A percentile compares a stretch with the other conserved stretches of the same genome.
These are phyloP conservation scores for Ephialtes manifestator DNA, from an alignment of 2,888 invertebrate genomes.

Conservation along the genomic window DNA sequence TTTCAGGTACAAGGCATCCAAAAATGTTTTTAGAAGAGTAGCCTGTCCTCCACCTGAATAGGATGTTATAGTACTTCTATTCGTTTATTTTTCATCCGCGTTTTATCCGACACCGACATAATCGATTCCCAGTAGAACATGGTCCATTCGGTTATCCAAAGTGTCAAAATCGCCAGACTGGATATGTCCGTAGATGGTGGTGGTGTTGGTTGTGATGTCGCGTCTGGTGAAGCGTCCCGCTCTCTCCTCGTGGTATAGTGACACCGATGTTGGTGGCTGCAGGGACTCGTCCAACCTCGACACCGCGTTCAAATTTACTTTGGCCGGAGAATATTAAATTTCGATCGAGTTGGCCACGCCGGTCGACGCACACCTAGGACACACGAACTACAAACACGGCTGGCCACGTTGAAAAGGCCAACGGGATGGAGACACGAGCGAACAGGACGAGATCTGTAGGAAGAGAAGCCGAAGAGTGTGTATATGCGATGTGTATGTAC, in stretches of 20 bases:
- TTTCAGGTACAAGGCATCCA: too few relatives aligned
- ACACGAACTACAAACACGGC: slow-evolving; percentile 6
- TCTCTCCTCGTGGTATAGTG: slow-evolving; percentile 22
- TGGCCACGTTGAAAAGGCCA: slow-evolving; percentile 16
- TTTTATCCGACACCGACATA: slow-evolving; percentile 21
- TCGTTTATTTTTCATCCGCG: slow-evolving; percentile 45
- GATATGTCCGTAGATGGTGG: slow-evolving; percentile 17
- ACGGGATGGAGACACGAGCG: slow-evolving; percentile 53
- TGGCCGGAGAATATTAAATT: slow-evolving; percentile 60
- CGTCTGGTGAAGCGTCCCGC: background rate
- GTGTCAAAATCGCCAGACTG: slow-evolving; percentile 30
- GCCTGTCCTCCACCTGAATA: too few relatives aligned
- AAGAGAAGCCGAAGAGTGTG: slow-evolving; percentile 7
- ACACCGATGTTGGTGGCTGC: slow-evolving; percentile 34
- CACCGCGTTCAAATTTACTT: slow-evolving; percentile 63
- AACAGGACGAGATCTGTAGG: slow-evolving; percentile 15
- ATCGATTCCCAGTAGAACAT: slow-evolving; percentile 22
- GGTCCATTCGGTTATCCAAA: slow-evolving; percentile 2
- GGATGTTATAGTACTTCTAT: too few relatives aligned
- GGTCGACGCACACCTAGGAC: slow-evolving; percentile 12
- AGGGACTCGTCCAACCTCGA: slow-evolving; percentile 21
- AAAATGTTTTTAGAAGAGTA: too few relatives aligned
- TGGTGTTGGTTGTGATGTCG: slow-evolving; percentile 12
- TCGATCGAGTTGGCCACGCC: slow-evolving; percentile 25
- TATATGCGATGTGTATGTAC: slow-evolving; percentile 16